Evolutionary conservation across 2,797 vertebrate species (phyloP).

Genomic region (Champsocephalus gunnari): DNA sequence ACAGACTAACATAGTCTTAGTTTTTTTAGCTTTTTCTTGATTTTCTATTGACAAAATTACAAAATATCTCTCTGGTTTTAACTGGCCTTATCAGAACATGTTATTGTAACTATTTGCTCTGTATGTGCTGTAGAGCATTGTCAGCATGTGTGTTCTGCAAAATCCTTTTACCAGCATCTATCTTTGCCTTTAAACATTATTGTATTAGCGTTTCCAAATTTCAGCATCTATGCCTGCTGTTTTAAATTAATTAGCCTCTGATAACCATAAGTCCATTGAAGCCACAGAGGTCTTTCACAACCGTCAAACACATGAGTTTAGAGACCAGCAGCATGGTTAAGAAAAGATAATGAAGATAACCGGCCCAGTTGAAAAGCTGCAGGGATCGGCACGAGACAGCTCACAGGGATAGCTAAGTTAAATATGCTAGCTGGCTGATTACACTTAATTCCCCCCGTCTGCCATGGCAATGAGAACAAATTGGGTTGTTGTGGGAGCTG

Average conservation of each 20-base stretch:
- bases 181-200: constrained; percentile 28
- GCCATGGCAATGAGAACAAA: constrained; percentile 76
- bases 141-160: constrained; percentile 32
- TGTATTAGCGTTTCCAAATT: constrained; percentile 29
- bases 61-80: not conserved
- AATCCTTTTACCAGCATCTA: constrained; percentile 24
- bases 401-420: constrained; percentile 73
- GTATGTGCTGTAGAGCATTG: constrained; percentile 4
- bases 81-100: constrained; percentile 7
- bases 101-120: constrained; percentile 11
- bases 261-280: constrained; percentile 34
- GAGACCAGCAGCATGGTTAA: constrained; percentile 46
- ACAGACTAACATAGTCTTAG: not conserved
- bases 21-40: not conserved
- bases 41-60: constrained; percentile 5
- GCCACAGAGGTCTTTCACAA: constrained; percentile 30
- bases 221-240: constrained; percentile 34
- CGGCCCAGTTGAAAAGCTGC: constrained; percentile 49
- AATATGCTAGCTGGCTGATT: constrained; percentile 77
- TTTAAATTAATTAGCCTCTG: constrained; percentile 53
- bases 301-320: constrained; percentile 44
- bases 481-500: constrained; percentile 76
- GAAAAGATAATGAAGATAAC: constrained; percentile 69
- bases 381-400: constrained; percentile 58
- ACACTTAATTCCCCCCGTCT: constrained; percentile 73